phyloP scores from a whole-genome alignment of 1,140 invertebrate genomes.

The Zaprionus tsacasi region DNA sequence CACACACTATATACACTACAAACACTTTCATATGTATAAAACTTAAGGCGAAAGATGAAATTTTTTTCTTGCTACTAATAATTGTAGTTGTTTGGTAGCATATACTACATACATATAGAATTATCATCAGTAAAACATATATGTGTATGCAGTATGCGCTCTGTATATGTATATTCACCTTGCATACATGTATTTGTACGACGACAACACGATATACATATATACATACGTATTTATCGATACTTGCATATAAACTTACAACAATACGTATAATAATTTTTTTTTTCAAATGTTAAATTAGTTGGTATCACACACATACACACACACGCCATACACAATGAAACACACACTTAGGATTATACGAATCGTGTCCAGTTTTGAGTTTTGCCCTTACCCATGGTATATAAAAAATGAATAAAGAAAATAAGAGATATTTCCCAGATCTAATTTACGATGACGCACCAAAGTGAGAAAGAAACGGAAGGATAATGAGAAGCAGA shows the following conservation, averaged over 20 bases:
- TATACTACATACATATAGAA: slow-evolving; percentile 3
- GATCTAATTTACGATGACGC: slow-evolving; percentile 18
- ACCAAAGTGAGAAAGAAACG: slow-evolving; percentile 41
- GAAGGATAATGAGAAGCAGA: background rate
- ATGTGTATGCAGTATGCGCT: background rate
- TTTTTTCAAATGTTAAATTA: slow-evolving; percentile 67
- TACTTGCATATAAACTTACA: slow-evolving; percentile 14
- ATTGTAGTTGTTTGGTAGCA: slow-evolving; percentile 28
- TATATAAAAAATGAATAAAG: background rate
- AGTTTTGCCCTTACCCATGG: slow-evolving; percentile 30
- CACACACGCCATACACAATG: background rate
- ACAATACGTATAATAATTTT: slow-evolving; percentile 25
- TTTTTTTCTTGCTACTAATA: slow-evolving; percentile 27
- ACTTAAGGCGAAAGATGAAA: slow-evolving; percentile 2
- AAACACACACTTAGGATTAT: slow-evolving; percentile 22
- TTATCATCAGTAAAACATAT: background rate
- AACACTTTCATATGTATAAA: slow-evolving; percentile 20
- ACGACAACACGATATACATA: slow-evolving; percentile 27
- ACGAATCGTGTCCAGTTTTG: slow-evolving; percentile 27
- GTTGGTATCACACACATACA: slow-evolving; percentile 46
- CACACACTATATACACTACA: background rate
- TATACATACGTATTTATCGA: slow-evolving; percentile 27
- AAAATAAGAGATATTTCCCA: slow-evolving; percentile 14
- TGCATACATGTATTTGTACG: background rate
- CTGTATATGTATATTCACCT: background rate